phyloP scores from a whole-genome alignment of 2,113 vertebrate species.

The Prolemur simus region DNA sequence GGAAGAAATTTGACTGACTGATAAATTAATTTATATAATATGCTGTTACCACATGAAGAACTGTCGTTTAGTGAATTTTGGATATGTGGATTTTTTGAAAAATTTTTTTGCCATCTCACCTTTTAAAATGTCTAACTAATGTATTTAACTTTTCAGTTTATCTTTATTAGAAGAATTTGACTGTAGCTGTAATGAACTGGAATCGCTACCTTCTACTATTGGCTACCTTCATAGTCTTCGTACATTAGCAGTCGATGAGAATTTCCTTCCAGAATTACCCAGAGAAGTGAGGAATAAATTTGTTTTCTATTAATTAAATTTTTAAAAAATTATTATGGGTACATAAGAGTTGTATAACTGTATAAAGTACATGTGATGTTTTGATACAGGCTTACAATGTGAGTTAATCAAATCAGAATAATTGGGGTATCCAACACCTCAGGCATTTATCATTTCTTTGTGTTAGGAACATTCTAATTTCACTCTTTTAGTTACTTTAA shows the following conservation, averaged over 20 bases:
- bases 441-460: no score
- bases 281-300: conserved; percentile 89
- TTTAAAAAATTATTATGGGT: no score
- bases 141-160: conserved; percentile 87
- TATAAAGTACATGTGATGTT: no score
- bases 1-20: not conserved
- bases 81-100: not conserved
- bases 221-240: conserved; percentile 96
- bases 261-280: conserved; percentile 96
- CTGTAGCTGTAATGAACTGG: conserved; percentile 99
- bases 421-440: no score
- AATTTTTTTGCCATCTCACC: not conserved
- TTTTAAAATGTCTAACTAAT: conserved; percentile 57
- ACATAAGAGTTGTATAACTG: no score
- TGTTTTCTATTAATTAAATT: conserved; percentile 23
- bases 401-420: no score
- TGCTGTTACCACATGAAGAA: not conserved
- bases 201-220: conserved; percentile 93
- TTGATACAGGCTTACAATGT: no score
- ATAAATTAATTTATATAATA: not conserved
- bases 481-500: no score
- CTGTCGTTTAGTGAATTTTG: not conserved
- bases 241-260: conserved; percentile 97
- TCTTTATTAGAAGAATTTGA: conserved; percentile 98
- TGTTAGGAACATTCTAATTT: no score